Percentiles rank a stretch among this genome's conserved stretches.
phyloP scores from a whole-genome alignment of 2,888 invertebrate genomes.

The Allolobophora icterica region DNA sequence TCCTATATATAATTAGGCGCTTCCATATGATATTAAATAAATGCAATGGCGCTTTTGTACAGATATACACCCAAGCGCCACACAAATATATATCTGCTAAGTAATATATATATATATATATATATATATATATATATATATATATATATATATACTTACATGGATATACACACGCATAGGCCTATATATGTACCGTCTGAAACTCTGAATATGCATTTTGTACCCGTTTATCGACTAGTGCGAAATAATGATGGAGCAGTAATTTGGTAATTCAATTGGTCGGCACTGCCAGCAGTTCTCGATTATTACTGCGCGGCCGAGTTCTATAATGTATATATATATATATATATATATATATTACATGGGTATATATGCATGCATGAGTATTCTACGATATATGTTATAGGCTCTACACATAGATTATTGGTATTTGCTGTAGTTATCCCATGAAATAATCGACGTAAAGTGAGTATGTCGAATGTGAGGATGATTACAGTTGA shows the following conservation, averaged over 20 bases:
- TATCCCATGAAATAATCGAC: background rate
- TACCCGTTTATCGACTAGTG: background rate
- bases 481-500: background rate
- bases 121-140: background rate
- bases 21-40: background rate
- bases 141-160: background rate
- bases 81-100: too few relatives aligned
- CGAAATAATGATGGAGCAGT: background rate
- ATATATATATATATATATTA: background rate
- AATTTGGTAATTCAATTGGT: conserved; percentile 1
- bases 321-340: too few relatives aligned
- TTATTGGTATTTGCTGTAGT: background rate
- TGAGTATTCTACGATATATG: too few relatives aligned
- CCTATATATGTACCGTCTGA: background rate
- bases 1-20: conserved; percentile 17
- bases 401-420: background rate
- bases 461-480: background rate
- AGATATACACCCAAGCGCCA: background rate
- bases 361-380: too few relatives aligned
- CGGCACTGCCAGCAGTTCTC: background rate
- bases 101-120: background rate
- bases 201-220: background rate
- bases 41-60: background rate
- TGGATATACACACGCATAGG: background rate
- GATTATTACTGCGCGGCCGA: background rate